Evolutionary conservation across 2,797 vertebrate genomes (phyloP), one percentile per base, ranked within the genome.

Genomic region (Parotocinclus haroldoi): DNA sequence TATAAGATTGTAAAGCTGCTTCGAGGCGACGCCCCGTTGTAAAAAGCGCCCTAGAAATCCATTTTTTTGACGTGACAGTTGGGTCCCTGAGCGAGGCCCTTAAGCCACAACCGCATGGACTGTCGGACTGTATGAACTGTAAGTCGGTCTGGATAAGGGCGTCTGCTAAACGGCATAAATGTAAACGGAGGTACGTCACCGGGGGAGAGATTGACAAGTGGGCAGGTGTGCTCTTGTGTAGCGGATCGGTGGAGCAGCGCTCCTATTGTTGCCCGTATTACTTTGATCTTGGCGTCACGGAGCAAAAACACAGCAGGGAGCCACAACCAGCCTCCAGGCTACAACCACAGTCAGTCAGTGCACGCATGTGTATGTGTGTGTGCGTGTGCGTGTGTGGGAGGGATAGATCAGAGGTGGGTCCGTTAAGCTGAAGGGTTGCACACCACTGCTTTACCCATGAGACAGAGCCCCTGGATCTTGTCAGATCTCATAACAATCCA

Each of bases 201-300:
- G 84, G 83, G 72, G 65, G 64, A 55, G 27, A 87, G 84, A 86
- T 63, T 85, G 88, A 86, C 85, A 84, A 82, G 68, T 66, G 63
- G 65, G 73, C 74, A 75, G 70, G 76, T 78, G 76, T 70, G 67
- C 51, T 46, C 58, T 76, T 69, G 63, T 64, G 70, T 57, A 53
- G 85, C 86, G 80, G 86, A 87, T 72, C 58, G 63, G 39, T 75
- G 58, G 66, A 75, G 74, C 81, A 80, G 77, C 75, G 85, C 87
- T 82, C 83, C 91, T 84, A 93, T 95, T 96, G 93, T 95, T 92
- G 87, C 78, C 82, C 45, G 70, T 13, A 78, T 85, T 79, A 86
- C 93, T 96, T 96, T 95, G 94, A 96, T 95, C 91, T 91, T 85
- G 59, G 74, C 77, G 79, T 81, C 88, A 87, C 89, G 89, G 90